These are phyloP conservation scores for Oncorhynchus mykiss DNA, from an alignment of 2,113 vertebrate species.

Conservation along the genomic window DNA sequence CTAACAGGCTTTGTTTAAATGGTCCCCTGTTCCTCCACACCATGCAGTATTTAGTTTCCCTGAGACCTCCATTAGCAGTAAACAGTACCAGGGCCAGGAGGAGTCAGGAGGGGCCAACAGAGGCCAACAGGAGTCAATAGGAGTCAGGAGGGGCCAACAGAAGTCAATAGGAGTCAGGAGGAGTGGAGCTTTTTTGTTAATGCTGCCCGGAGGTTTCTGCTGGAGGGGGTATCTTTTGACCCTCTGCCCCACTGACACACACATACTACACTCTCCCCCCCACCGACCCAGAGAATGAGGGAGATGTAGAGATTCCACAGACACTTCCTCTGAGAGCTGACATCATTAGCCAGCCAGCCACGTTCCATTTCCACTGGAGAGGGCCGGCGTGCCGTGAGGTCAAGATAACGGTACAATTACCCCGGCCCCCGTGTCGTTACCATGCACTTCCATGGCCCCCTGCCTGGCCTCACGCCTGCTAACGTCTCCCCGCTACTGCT, in stretches of 20 bases:
- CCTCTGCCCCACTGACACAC: background rate
- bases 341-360: slow-evolving; percentile 57
- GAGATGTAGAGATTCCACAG: slow-evolving; percentile 3
- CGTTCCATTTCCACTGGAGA: slow-evolving; percentile 50
- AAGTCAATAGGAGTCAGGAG: too few relatives aligned
- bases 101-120: background rate
- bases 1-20: too few relatives aligned
- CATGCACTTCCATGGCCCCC: slow-evolving; percentile 44
- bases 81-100: background rate
- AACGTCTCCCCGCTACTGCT: slow-evolving; percentile 44
- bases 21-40: too few relatives aligned
- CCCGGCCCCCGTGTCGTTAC: slow-evolving; percentile 29
- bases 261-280: background rate
- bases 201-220: too few relatives aligned
- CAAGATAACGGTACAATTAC: slow-evolving; percentile 67
- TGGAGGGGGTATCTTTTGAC: too few relatives aligned
- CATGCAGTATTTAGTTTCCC: too few relatives aligned
- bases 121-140: too few relatives aligned
- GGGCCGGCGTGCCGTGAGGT: slow-evolving; percentile 64
- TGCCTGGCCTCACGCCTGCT: slow-evolving; percentile 42
- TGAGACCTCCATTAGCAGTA: too few relatives aligned
- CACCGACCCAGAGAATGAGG: background rate
- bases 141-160: too few relatives aligned
- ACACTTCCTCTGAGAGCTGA: slow-evolving; percentile 38
- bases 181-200: too few relatives aligned